phyloP scores from a whole-genome alignment of 2,797 vertebrate species.

The Crypturellus tataupa region DNA sequence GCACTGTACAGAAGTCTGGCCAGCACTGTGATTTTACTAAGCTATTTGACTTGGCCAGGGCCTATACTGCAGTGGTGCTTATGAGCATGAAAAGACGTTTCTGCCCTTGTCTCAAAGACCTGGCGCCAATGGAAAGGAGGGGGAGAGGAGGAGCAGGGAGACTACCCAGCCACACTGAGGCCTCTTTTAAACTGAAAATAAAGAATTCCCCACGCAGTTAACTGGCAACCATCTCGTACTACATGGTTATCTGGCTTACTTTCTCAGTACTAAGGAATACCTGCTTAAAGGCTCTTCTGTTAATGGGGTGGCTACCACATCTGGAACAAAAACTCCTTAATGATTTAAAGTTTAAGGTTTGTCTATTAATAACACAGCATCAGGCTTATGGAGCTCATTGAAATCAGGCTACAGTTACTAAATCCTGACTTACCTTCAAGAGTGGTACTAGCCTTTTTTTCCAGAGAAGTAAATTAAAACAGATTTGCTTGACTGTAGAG shows the following conservation, averaged over 20 bases:
- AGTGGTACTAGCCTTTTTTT: neutral
- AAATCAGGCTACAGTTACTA: neutral
- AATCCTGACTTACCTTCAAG: neutral
- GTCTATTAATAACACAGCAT: neutral
- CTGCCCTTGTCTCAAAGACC: neutral
- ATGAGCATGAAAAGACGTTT: neutral
- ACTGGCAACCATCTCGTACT: neutral
- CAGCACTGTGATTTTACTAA: neutral
- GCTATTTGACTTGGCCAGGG: neutral
- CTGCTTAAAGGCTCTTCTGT: neutral
- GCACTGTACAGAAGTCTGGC: neutral
- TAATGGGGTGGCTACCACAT: neutral
- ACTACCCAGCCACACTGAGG: neutral
- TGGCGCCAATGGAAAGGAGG: neutral
- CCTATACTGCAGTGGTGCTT: fast-evolving
- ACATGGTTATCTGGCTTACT: neutral
- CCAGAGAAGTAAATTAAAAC: neutral
- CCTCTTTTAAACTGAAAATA: neutral
- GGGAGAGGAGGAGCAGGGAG: neutral
- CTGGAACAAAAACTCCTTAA: neutral
- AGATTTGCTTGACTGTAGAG: neutral
- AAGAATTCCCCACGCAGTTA: neutral
- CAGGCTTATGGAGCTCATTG: neutral
- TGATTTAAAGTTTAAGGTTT: neutral
- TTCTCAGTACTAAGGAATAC: neutral